Evolutionary conservation across 2,888 invertebrate species (phyloP).

Genomic region (Mystacides longicornis): DNA sequence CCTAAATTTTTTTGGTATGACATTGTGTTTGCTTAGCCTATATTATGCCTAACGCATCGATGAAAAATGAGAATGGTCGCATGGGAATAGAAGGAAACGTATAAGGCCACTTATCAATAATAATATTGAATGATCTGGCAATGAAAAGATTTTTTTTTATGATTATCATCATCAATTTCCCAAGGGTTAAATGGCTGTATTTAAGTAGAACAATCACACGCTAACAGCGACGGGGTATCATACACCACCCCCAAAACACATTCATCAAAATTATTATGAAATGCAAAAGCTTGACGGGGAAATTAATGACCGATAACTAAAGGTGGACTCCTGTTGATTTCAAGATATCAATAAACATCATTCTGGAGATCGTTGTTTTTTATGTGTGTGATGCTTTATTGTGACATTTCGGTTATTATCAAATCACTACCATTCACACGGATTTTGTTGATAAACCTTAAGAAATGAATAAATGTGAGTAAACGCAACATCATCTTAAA

Average conservation of each 20-base stretch:
- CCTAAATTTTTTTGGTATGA: background rate
- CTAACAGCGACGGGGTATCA: slow-evolving; percentile 2
- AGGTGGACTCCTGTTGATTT: slow-evolving; percentile 8
- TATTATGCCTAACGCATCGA: slow-evolving; percentile 12
- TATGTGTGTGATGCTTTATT: background rate
- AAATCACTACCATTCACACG: too few species aligned
- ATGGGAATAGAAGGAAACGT: slow-evolving; percentile 8
- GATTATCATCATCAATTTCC: background rate
- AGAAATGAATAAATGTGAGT: too few species aligned
- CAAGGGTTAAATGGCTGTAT: slow-evolving; percentile 17
- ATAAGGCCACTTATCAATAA: slow-evolving; percentile 18
- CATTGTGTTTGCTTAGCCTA: background rate
- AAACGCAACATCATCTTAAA: too few species aligned
- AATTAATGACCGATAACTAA: slow-evolving; percentile 24
- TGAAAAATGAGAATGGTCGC: slow-evolving; percentile 19
- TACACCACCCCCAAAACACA: slow-evolving; percentile 14
- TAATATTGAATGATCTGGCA: slow-evolving; percentile 12
- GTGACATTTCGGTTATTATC: background rate
- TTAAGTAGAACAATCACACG: background rate
- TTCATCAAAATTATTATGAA: slow-evolving; percentile 17
- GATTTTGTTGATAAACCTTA: too few species aligned
- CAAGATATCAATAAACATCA: background rate
- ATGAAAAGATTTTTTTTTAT: slow-evolving; percentile 17
- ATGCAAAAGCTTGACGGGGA: slow-evolving; percentile 12
- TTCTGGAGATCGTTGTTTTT: background rate